These are phyloP conservation scores for Xiphorhynchus erythropygius DNA, from an alignment of 2,797 vertebrate genomes.

Conservation along the genomic window DNA sequence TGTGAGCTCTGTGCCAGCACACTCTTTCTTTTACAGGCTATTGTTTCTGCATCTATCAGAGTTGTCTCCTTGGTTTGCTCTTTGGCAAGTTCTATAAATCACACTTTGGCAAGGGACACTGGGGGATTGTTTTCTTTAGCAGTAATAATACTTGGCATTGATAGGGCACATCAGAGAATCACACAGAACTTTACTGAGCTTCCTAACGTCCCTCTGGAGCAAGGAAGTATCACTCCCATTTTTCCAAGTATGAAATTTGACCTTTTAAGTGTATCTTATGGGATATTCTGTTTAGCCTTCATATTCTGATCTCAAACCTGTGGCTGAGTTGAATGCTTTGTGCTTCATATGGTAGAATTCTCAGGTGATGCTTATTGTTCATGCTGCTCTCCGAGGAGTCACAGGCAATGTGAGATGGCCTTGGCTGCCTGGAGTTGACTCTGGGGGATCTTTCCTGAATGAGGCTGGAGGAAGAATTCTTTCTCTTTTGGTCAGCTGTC, in stretches of 20 bases:
- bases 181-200: not conserved
- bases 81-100: not conserved
- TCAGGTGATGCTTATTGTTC: not conserved
- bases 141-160: not conserved
- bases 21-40: not conserved
- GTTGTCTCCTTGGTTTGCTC: not conserved
- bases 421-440: not conserved
- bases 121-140: not conserved
- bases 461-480: not conserved
- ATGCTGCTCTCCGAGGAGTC: not conserved
- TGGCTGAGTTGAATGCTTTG: not conserved
- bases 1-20: not conserved
- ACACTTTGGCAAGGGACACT: not conserved
- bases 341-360: not conserved
- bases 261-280: not conserved
- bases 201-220: not conserved
- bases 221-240: not conserved
- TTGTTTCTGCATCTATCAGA: not conserved
- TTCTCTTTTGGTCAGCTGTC: not conserved
- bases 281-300: not conserved
- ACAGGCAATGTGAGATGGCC: accelerated
- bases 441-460: not conserved
- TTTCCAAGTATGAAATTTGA: not conserved
- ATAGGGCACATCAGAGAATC: not conserved
- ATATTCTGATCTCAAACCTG: not conserved